Base-by-base conservation (phyloP, 2,797 vertebrate genomes). In the Microctenopoma steveboyesi region DNA sequence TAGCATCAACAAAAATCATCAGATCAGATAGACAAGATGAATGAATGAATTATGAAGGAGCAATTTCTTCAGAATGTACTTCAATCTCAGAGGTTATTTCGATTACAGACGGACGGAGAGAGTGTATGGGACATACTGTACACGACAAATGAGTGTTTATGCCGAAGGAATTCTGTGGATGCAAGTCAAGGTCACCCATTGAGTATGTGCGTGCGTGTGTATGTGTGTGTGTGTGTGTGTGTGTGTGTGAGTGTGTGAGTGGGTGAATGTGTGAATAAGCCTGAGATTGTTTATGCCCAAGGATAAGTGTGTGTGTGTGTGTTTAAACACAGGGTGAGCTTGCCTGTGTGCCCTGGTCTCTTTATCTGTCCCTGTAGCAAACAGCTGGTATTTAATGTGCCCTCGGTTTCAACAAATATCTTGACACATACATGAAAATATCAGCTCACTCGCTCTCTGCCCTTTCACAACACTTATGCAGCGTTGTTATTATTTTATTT, bases 31-130 rank as follows among this genome's bases (percentile, higher is more conserved):
- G 60, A 81, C 63, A 37, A 64, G 72, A 62, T 66, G 56, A 73
- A 64, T 77, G 81, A 87, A 90, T 87, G 7, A 56, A 73, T 70
- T 88, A 71, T 74, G 58, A 70, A 68, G 71, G 65, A 76, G 69
- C 69, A 59, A 72, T 64, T 78, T 80, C 53, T 76, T 60, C 16
- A n/a, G 64, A 83, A 86, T 70, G 58, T 27, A 68, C 43, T 64
- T 47, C 2, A 37, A 66, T 84, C 69, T 72, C 66, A 35, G 53
- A 73, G 78, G 86, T 85, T 81, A 74, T 28, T 69, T 65, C 48
- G 65, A 84, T 85, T 70, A 63, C 54, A 81, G 51, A 72, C 4
- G 1, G 39, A 64, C 57, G 2, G 37, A 70, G 43, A 79, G 84
- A 16, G 66, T 78, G 82, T 76, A 64, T 72, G 68, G 42, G 51